Conservation (phyloP, 1,140 invertebrate genomes). For the Drosophila nannoptera region DNA sequence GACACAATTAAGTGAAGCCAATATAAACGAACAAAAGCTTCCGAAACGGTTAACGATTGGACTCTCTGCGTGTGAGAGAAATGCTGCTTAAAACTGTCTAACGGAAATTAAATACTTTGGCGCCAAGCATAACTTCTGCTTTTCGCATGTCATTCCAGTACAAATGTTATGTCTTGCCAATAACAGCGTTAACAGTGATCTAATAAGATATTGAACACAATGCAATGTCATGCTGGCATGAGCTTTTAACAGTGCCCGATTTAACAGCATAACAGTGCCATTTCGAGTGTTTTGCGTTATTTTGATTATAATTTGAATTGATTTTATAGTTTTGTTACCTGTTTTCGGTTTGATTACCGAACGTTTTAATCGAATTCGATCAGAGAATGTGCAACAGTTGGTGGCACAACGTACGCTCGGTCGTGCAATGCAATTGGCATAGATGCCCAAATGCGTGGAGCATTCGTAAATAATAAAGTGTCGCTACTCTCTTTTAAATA, state of each 20-base stretch:
- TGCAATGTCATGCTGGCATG: conserved; percentile 11
- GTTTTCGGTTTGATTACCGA: conserved; percentile 1
- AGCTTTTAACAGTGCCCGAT: not conserved
- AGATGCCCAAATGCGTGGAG: conserved; percentile 34
- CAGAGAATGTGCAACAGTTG: not conserved
- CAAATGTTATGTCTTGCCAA: not conserved
- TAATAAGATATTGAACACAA: not conserved
- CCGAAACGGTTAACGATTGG: too few relatives aligned
- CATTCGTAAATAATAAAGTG: conserved; percentile 43
- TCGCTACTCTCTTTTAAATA: conserved; percentile 51
- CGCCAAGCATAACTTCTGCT: too few relatives aligned
- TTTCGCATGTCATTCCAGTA: too few relatives aligned
- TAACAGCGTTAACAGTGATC: not conserved
- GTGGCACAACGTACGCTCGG: not conserved
- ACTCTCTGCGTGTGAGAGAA: too few relatives aligned
- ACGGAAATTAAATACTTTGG: too few relatives aligned
- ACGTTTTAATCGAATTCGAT: not conserved
- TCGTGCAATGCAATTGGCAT: conserved; percentile 20
- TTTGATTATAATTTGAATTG: conserved; percentile 23
- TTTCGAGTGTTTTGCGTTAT: conserved; percentile 18
- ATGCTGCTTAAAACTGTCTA: too few relatives aligned
- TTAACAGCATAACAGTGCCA: conserved; percentile 9
- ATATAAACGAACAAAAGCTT: too few relatives aligned
- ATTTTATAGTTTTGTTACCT: not conserved
- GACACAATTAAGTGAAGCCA: too few relatives aligned